Percentiles rank a stretch among this genome's conserved stretches.
Evolutionary conservation across 2,888 invertebrate species (phyloP).

Genomic region (Cataglyphis altisquamis): DNA sequence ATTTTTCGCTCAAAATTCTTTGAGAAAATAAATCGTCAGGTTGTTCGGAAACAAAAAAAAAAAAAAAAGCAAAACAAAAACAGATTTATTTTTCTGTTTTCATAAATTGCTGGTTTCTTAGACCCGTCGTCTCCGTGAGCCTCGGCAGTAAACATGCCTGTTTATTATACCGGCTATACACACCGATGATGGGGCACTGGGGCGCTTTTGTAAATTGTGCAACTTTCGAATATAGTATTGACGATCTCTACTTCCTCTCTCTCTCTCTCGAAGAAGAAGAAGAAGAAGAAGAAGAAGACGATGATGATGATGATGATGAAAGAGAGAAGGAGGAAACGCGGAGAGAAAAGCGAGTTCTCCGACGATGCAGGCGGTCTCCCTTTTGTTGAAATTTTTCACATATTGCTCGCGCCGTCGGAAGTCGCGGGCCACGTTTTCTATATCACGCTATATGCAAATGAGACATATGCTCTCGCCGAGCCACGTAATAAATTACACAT

Average conservation of each 20-base stretch:
- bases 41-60: neutral
- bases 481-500: constrained; percentile 81
- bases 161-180: constrained; percentile 14
- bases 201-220: constrained; percentile 40
- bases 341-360: neutral
- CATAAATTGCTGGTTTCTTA: neutral
- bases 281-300: neutral
- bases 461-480: constrained; percentile 79
- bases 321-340: neutral
- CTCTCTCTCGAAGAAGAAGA: neutral
- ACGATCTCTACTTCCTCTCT: neutral
- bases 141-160: neutral
- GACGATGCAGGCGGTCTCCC: constrained; percentile 18
- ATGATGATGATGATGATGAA: neutral
- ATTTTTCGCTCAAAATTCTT: neutral
- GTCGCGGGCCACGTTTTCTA: constrained; percentile 69
- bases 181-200: constrained; percentile 29
- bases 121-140: neutral
- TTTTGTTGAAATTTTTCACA: constrained; percentile 72
- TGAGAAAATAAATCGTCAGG: constrained; percentile 12
- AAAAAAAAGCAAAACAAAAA: neutral
- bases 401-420: constrained; percentile 75
- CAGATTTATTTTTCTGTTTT: neutral
- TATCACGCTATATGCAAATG: constrained; percentile 83
- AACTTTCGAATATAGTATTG: constrained; percentile 29